phyloP scores from a whole-genome alignment of 2,888 invertebrate genomes.

The Erannis defoliaria region DNA sequence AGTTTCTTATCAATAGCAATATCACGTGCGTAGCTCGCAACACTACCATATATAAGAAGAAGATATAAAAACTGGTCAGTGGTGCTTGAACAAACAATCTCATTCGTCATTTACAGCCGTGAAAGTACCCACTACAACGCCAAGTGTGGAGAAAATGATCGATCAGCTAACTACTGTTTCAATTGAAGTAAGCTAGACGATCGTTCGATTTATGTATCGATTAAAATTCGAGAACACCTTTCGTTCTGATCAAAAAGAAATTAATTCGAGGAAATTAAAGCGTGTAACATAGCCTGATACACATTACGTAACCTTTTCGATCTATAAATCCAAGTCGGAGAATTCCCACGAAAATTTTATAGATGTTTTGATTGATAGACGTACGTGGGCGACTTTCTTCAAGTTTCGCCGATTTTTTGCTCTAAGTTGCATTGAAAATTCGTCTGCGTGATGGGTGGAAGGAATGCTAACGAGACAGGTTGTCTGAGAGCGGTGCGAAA shows the following conservation, averaged over 20 bases:
- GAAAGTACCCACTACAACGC: constrained; percentile 68
- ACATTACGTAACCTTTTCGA: constrained; percentile 51
- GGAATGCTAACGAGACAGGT: constrained; percentile 63
- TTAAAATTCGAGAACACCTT: constrained; percentile 52
- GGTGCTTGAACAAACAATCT: constrained; percentile 60
- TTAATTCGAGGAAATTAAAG: constrained; percentile 47
- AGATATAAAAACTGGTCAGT: constrained; percentile 53
- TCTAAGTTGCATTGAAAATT: constrained; percentile 29
- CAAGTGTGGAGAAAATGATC: constrained; percentile 63
- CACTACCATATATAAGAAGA: constrained; percentile 29
- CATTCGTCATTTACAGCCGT: constrained; percentile 58
- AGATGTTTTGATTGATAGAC: constrained; percentile 57
- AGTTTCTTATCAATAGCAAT: constrained; percentile 54
- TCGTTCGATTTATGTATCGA: constrained; percentile 57
- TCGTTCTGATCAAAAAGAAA: constrained; percentile 52
- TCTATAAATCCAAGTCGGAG: constrained; percentile 49
- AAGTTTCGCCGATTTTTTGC: constrained; percentile 56
- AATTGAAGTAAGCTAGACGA: constrained; percentile 51
- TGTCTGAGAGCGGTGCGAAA: constrained; percentile 55
- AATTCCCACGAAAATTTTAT: constrained; percentile 57
- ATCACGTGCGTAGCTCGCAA: constrained; percentile 45
- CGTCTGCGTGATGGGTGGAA: constrained; percentile 26
- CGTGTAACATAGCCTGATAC: constrained; percentile 40
- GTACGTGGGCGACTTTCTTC: constrained; percentile 54
- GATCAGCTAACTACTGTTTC: constrained; percentile 61